Percentiles rank a stretch among this genome's conserved stretches.
These are phyloP conservation scores for Centroberyx gerrardi DNA, from an alignment of 2,797 vertebrate species.

Conservation along the genomic window DNA sequence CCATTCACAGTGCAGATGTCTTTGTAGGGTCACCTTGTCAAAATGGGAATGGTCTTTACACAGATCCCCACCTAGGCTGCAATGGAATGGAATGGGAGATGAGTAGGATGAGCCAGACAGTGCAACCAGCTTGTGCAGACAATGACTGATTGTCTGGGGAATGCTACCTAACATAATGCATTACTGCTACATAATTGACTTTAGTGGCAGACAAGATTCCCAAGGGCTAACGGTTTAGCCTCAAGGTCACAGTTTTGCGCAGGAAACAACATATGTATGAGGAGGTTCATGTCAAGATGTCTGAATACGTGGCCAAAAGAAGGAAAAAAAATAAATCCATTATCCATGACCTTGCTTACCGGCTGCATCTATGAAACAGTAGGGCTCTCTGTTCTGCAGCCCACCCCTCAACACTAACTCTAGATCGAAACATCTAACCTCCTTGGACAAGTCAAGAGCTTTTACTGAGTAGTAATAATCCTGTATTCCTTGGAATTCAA, in stretches of 20 bases:
- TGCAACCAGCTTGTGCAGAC: slow-evolving; percentile 73
- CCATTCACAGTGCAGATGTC: slow-evolving; percentile 23
- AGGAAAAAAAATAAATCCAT: slow-evolving; percentile 53
- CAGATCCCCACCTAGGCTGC: slow-evolving; percentile 56
- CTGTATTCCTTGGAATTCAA: slow-evolving; percentile 18
- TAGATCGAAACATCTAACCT: slow-evolving; percentile 21
- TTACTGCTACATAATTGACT: slow-evolving; percentile 83
- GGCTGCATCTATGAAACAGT: slow-evolving; percentile 13
- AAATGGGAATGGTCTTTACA: slow-evolving; percentile 56
- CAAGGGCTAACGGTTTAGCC: slow-evolving; percentile 63
- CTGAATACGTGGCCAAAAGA: slow-evolving; percentile 30
- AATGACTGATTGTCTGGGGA: slow-evolving; percentile 80
- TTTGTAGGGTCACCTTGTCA: slow-evolving; percentile 79
- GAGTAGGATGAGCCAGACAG: slow-evolving; percentile 69
- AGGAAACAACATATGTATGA: slow-evolving; percentile 8
- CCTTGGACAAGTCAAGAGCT: slow-evolving; percentile 25
- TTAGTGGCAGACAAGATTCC: slow-evolving; percentile 73
- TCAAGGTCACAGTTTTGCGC: slow-evolving; percentile 75
- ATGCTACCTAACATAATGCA: slow-evolving; percentile 79
- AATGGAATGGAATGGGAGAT: slow-evolving; percentile 71
- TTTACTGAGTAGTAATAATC: slow-evolving; percentile 15
- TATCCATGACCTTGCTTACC: slow-evolving; percentile 59
- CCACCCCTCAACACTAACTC: slow-evolving; percentile 9
- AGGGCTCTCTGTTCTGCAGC: background rate
- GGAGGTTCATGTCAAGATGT: slow-evolving; percentile 14